Evolutionary conservation across 2,888 invertebrate species (phyloP).

Genomic region (Glaucopsyche alexis): DNA sequence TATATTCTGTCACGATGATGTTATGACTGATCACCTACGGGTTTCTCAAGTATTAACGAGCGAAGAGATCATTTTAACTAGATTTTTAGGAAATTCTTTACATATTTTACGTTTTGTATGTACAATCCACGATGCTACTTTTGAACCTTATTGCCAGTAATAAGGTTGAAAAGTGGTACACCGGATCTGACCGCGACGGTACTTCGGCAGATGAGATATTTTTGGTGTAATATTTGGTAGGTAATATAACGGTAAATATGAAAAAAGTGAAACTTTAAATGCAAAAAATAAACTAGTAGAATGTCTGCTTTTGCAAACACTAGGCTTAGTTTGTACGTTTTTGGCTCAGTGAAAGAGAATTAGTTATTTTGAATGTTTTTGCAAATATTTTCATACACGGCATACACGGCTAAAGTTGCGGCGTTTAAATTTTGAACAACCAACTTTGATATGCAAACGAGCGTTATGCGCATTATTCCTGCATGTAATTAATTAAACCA

Average conservation of each 20-base stretch:
- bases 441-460: constrained; percentile 23
- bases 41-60: neutral
- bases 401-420: constrained; percentile 15
- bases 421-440: constrained; percentile 18
- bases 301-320: neutral
- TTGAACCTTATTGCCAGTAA: neutral
- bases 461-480: constrained; percentile 12
- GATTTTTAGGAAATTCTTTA: neutral
- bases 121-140: neutral
- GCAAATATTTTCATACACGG: constrained; percentile 21
- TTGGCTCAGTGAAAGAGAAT: constrained; percentile 17
- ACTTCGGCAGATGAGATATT: neutral
- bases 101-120: neutral
- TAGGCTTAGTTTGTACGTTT: constrained; percentile 4
- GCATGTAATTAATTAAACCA: constrained; percentile 7
- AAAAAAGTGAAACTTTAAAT: neutral
- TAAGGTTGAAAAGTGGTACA: too few species aligned
- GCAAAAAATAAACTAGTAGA: neutral
- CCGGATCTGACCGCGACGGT: too few species aligned
- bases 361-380: constrained; percentile 27
- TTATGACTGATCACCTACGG: neutral
- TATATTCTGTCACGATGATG: neutral
- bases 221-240: neutral
- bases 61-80: neutral
- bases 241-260: neutral